Evolutionary conservation across 2,113 vertebrate species (phyloP).

Genomic region (Peromyscus polionotus): DNA sequence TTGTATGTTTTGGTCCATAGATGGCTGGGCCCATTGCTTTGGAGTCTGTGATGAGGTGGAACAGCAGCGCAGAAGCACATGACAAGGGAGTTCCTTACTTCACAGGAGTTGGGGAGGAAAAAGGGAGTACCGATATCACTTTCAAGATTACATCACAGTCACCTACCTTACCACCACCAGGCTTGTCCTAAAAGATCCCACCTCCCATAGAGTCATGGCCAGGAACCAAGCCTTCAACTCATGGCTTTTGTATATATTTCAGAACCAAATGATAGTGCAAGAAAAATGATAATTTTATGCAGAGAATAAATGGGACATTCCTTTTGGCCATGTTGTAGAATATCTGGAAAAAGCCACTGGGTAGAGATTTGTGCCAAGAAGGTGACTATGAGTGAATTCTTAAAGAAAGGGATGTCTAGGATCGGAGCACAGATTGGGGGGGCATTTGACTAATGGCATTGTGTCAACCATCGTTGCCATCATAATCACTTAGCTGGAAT

Average conservation of each 20-base stretch:
- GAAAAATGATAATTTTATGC: not conserved
- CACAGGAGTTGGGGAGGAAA: not conserved
- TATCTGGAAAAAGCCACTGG: not conserved
- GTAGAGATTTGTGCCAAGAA: not conserved
- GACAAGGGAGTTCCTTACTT: not conserved
- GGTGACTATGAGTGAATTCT: not conserved
- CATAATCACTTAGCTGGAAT: not conserved
- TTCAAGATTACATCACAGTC: not conserved
- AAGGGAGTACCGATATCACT: accelerated
- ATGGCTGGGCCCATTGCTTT: not conserved
- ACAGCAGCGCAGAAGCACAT: not conserved
- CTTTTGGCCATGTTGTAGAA: not conserved
- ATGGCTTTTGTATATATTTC: not conserved
- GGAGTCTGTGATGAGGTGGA: not conserved
- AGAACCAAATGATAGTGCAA: not conserved
- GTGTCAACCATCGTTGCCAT: not conserved
- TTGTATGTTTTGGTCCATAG: not conserved
- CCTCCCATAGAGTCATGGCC: not conserved
- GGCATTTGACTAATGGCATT: not conserved
- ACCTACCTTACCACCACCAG: not conserved
- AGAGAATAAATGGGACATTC: not conserved
- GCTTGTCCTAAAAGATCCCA: not conserved
- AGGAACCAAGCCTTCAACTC: not conserved
- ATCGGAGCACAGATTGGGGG: not conserved
- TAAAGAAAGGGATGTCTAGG: not conserved